Percentiles rank a stretch among this genome's conserved stretches.
phyloP scores from a whole-genome alignment of 2,113 vertebrate genomes.

The Morphnarchus princeps region DNA sequence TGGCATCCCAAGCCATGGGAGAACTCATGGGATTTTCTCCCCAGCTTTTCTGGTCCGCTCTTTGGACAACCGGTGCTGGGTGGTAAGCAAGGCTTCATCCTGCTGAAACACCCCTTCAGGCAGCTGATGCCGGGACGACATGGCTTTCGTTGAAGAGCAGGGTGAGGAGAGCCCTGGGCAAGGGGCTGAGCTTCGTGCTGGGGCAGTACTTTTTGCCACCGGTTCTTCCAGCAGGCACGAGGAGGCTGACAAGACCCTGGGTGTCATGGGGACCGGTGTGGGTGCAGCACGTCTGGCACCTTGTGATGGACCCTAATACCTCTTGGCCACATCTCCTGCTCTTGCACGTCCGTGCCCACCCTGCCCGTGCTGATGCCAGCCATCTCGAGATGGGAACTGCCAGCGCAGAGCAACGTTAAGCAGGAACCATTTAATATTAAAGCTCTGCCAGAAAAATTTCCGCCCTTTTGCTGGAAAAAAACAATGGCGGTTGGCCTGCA shows the following conservation, averaged over 20 bases:
- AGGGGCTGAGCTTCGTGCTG: fast-evolving
- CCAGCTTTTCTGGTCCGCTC: not conserved
- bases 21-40: not conserved
- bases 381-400: not conserved
- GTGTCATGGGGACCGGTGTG: not conserved
- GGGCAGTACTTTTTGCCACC: not conserved
- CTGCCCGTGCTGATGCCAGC: not conserved
- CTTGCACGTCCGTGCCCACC: not conserved
- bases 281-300: not conserved
- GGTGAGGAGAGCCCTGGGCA: not conserved
- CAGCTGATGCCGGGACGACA: not conserved
- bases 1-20: not conserved
- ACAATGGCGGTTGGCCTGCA: not conserved
- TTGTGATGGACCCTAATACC: not conserved
- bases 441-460: not conserved
- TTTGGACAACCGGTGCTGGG: not conserved
- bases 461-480: not conserved
- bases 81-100: not conserved
- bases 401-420: not conserved
- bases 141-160: not conserved
- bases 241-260: not conserved
- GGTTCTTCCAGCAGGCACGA: fast-evolving
- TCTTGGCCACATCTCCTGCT: not conserved
- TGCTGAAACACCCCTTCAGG: not conserved
- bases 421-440: not conserved